Conservation (phyloP, 1,140 invertebrate genomes). For the Bradysia coprophila region DNA sequence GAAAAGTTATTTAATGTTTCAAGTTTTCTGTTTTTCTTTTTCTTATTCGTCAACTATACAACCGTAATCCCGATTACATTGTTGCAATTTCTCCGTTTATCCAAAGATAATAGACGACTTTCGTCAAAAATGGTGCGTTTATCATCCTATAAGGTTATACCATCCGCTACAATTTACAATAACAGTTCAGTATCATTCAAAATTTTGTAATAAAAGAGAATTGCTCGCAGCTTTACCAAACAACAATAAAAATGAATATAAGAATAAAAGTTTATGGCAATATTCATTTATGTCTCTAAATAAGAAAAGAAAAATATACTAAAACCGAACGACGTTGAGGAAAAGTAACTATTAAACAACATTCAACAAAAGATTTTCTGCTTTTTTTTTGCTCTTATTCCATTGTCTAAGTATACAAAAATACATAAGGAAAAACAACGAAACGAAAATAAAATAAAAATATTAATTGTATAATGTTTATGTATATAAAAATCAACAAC, state of each 20-base stretch:
- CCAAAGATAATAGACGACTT: too few relatives aligned
- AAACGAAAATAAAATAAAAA: neutral
- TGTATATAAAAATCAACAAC: neutral
- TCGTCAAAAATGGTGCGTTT: too few relatives aligned
- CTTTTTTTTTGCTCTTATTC: neutral
- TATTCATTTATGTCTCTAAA: too few relatives aligned
- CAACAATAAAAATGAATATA: neutral
- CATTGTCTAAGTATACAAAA: neutral
- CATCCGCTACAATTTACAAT: neutral
- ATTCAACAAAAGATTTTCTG: neutral
- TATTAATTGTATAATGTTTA: neutral
- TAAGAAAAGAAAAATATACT: too few relatives aligned
- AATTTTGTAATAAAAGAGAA: neutral
- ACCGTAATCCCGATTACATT: too few relatives aligned
- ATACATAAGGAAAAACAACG: neutral
- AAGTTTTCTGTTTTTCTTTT: too few relatives aligned
- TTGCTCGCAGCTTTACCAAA: neutral
- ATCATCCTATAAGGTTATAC: too few relatives aligned
- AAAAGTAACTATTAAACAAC: slow-evolving; percentile 1
- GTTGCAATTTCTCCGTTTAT: too few relatives aligned
- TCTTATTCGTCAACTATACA: too few relatives aligned
- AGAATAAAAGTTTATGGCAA: too few relatives aligned
- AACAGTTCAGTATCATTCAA: neutral
- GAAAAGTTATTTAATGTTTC: too few relatives aligned
- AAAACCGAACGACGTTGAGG: neutral